These are phyloP conservation scores for Chesias legatella DNA, from an alignment of 2,888 invertebrate species.

Conservation along the genomic window DNA sequence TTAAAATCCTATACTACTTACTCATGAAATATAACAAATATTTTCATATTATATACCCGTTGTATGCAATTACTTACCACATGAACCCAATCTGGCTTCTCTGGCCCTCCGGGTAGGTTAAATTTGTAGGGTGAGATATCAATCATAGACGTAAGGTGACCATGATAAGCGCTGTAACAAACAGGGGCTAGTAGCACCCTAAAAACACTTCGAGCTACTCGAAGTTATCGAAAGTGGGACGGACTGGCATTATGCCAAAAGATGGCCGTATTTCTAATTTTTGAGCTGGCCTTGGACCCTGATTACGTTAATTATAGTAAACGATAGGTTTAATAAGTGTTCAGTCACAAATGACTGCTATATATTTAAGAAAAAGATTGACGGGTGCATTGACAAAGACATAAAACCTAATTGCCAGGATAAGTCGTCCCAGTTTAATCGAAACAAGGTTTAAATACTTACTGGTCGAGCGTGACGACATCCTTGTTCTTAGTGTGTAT, in stretches of 20 bases:
- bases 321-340: too few species aligned
- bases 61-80: constrained; percentile 83
- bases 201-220: constrained; percentile 58
- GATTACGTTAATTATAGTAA: too few species aligned
- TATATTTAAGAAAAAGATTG: too few species aligned
- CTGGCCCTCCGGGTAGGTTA: constrained; percentile 90
- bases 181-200: constrained; percentile 78
- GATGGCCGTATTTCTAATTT: too few species aligned
- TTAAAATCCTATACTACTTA: too few species aligned
- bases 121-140: constrained; percentile 99
- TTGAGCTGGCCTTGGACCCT: too few species aligned
- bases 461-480: constrained; percentile 97
- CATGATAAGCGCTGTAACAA: constrained; percentile 98
- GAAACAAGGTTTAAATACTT: constrained; percentile 72
- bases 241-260: neutral
- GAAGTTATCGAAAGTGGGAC: constrained; percentile 41
- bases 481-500: constrained; percentile 94
- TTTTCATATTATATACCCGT: constrained; percentile 1
- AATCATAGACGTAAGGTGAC: constrained; percentile 96
- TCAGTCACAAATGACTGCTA: too few species aligned
- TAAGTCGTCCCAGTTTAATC: constrained; percentile 4
- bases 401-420: too few species aligned
- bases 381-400: too few species aligned
- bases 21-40: neutral
- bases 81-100: constrained; percentile 92